A percentile compares a stretch with the other conserved stretches of the same genome.
These are phyloP conservation scores for Lydus trimaculatus DNA, from an alignment of 2,888 invertebrate genomes.

Conservation along the genomic window DNA sequence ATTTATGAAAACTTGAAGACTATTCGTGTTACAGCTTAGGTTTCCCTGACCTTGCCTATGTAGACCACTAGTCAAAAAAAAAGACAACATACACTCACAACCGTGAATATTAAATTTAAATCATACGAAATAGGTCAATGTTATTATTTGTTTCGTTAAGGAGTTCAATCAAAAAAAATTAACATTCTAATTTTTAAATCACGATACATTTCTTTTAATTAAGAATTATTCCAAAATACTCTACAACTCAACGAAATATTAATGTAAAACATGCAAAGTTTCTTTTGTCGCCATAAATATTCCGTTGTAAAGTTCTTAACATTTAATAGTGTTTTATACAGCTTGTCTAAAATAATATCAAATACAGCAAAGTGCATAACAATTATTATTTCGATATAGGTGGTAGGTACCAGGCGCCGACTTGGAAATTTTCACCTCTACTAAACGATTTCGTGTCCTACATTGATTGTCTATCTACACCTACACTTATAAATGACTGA, in stretches of 20 bases:
- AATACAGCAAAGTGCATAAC: neutral
- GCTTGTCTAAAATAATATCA: neutral
- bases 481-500: constrained; percentile 32
- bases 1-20: no score
- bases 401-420: constrained; percentile 43
- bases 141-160: neutral
- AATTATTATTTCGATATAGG: constrained; percentile 20
- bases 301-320: neutral
- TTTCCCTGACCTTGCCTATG: neutral
- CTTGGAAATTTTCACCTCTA: constrained; percentile 18
- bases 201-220: neutral
- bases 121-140: constrained; percentile 6
- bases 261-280: neutral
- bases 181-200: neutral
- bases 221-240: neutral
- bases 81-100: neutral
- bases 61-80: neutral
- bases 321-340: neutral
- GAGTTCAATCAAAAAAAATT: neutral
- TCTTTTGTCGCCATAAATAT: neutral
- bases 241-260: neutral
- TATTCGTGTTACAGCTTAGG: no score
- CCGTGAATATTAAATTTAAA: neutral
- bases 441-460: constrained; percentile 26
- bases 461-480: constrained; percentile 39